These are phyloP conservation scores for Coracias cyanogaster DNA, from an alignment of 2,797 vertebrate genomes.

Conservation along the genomic window DNA sequence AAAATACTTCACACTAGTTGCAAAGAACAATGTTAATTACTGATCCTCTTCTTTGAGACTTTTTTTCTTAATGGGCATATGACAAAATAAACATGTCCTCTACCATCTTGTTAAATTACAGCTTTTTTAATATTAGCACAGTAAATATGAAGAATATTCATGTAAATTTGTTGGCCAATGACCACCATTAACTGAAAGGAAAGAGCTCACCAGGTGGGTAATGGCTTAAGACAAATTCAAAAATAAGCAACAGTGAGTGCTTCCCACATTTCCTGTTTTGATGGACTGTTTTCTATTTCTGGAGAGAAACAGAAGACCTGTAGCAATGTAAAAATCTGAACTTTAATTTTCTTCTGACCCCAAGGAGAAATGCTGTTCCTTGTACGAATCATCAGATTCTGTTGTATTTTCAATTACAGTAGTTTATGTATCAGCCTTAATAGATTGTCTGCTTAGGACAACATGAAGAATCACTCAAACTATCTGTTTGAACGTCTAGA, in stretches of 20 bases:
- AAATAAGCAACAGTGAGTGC: background rate
- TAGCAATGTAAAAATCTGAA: background rate
- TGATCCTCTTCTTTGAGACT: background rate
- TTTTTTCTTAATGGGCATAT: background rate
- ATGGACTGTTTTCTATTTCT: background rate
- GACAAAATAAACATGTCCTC: background rate
- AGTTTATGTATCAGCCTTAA: background rate
- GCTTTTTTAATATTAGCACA: background rate
- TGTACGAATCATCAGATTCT: background rate
- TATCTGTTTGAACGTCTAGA: background rate
- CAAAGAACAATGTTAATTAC: background rate
- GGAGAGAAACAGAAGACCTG: background rate
- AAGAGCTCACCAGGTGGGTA: background rate
- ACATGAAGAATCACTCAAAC: background rate
- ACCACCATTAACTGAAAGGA: background rate
- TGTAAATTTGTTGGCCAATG: background rate
- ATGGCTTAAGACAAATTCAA: background rate
- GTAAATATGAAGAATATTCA: background rate
- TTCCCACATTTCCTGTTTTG: background rate
- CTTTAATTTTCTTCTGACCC: background rate
- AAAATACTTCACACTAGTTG: background rate
- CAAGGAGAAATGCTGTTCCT: background rate
- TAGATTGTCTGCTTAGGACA: background rate
- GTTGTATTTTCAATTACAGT: background rate
- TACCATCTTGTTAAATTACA: background rate